phyloP scores from a whole-genome alignment of 2,797 vertebrate genomes.

The Nothura maculosa region DNA sequence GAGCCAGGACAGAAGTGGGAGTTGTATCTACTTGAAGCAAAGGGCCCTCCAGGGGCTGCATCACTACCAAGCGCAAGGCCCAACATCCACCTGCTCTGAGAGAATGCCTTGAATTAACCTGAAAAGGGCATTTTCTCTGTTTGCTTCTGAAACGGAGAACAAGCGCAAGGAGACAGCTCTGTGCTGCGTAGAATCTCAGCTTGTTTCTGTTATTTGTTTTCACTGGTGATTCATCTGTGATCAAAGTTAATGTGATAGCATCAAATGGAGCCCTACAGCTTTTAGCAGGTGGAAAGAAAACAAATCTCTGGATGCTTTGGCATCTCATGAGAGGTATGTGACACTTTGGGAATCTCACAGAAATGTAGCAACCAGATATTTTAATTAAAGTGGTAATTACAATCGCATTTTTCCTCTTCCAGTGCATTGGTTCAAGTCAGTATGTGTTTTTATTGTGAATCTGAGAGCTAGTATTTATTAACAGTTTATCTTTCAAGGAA shows the following conservation, averaged over 20 bases:
- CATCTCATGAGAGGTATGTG: not conserved
- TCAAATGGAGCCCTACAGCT: not conserved
- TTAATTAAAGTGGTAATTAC: slow-evolving; percentile 34
- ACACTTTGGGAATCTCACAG: not conserved
- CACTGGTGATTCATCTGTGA: not conserved
- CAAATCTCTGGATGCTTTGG: not conserved
- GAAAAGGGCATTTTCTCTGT: fast-evolving
- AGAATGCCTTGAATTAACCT: not conserved
- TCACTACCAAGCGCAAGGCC: not conserved
- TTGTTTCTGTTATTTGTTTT: not conserved
- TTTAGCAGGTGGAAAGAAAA: not conserved
- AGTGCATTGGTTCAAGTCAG: not conserved
- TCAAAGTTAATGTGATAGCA: not conserved
- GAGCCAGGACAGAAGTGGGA: not conserved
- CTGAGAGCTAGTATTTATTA: not conserved
- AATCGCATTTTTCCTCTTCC: not conserved
- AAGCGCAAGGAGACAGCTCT: not conserved
- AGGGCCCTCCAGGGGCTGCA: not conserved
- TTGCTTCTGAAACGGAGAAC: not conserved
- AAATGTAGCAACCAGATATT: not conserved
- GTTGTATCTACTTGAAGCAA: not conserved
- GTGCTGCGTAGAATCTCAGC: not conserved
- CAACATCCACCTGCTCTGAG: fast-evolving
- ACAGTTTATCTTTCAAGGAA: slow-evolving; percentile 5
- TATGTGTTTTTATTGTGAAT: not conserved